Conservation (phyloP, 2,113 vertebrate species). For the Meles meles region DNA sequence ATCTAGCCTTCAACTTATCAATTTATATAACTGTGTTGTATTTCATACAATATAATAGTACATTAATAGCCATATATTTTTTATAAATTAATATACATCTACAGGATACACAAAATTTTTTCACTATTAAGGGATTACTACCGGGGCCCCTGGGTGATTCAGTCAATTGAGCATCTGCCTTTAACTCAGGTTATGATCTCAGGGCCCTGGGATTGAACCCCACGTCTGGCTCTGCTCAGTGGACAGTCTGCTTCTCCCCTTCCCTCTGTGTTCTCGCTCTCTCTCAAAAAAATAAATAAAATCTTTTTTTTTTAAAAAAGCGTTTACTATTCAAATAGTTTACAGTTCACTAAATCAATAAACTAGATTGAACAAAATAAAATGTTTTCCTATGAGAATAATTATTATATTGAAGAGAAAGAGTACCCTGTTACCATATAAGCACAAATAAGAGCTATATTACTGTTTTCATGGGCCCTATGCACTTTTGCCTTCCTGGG, state of each 20-base stretch:
- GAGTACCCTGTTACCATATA: not conserved
- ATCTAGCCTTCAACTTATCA: not conserved
- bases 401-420: not conserved
- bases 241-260: not conserved
- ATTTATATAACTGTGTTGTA: not conserved
- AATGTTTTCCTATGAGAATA: not conserved
- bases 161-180: not conserved
- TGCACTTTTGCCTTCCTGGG: not conserved
- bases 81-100: not conserved
- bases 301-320: not conserved
- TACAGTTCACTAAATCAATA: not conserved
- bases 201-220: not conserved
- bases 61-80: not conserved
- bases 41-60: not conserved
- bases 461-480: not conserved
- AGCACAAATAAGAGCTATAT: not conserved
- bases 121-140: not conserved
- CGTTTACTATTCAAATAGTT: not conserved
- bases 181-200: not conserved
- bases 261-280: not conserved
- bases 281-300: not conserved
- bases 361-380: not conserved
- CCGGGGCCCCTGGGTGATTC: not conserved
- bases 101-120: not conserved
- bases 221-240: not conserved